Conservation (phyloP, 2,113 vertebrate genomes). For the Numenius arquata region DNA sequence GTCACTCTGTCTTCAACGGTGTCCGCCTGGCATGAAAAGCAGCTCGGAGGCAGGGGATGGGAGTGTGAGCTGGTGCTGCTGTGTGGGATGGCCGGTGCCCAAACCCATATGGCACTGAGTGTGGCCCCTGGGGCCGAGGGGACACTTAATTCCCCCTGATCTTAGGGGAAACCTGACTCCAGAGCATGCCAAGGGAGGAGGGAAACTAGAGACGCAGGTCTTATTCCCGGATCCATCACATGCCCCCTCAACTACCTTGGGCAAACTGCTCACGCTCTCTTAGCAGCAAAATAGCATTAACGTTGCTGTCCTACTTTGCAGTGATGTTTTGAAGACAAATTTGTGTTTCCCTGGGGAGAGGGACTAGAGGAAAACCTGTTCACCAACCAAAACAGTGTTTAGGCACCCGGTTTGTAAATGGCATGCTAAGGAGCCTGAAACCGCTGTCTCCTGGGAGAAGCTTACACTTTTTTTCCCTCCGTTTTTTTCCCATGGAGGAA, state of each 20-base stretch:
- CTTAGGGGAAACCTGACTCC: neutral
- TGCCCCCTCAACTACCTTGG: neutral
- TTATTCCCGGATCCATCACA: neutral
- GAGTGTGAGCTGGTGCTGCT: neutral
- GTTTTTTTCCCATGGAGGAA: neutral
- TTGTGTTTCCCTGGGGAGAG: neutral
- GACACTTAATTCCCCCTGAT: neutral
- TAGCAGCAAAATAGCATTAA: neutral
- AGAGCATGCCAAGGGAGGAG: neutral
- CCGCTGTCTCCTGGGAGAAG: neutral
- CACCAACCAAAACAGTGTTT: neutral
- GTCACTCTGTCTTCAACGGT: neutral
- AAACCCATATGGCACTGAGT: rapidly evolving
- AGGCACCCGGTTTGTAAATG: neutral
- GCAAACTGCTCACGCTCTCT: neutral
- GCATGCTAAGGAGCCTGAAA: neutral
- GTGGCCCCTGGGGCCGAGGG: neutral
- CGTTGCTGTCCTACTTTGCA: constrained; percentile 11
- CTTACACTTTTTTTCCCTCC: neutral
- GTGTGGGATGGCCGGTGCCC: neutral
- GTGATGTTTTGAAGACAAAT: constrained; percentile 10
- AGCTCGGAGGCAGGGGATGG: neutral
- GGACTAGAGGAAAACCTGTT: neutral
- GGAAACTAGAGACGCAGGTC: rapidly evolving
- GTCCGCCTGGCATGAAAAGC: neutral